A percentile compares a stretch with the other conserved stretches of the same genome.
Conservation (phyloP, 1,140 invertebrate genomes). For the Zaprionus tsacasi region DNA sequence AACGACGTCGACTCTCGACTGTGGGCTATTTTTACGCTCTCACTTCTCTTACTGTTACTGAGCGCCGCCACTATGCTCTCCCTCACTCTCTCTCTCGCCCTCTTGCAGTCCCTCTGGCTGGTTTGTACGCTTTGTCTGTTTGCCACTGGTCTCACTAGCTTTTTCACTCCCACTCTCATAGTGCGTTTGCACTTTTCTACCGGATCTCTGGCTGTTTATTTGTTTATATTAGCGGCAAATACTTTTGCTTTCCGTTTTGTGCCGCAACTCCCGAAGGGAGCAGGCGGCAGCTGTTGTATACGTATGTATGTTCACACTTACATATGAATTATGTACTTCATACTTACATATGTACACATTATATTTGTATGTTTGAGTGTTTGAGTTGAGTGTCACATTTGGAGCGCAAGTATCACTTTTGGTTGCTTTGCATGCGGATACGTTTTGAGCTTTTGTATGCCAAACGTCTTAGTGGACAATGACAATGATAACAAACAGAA, state of each 20-base stretch:
- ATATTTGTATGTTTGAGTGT: not conserved
- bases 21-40: constrained; percentile 67
- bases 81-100: not conserved
- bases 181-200: constrained; percentile 44
- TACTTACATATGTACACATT: not conserved
- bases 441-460: constrained; percentile 36
- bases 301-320: constrained; percentile 31
- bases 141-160: constrained; percentile 30
- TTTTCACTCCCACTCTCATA: constrained; percentile 23
- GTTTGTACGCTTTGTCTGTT: not conserved
- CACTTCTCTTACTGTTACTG: constrained; percentile 55
- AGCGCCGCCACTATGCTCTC: constrained; percentile 12
- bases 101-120: constrained; percentile 1
- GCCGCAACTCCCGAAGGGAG: constrained; percentile 25
- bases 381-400: constrained; percentile 31
- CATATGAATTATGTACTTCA: not conserved
- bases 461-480: constrained; percentile 40
- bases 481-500: constrained; percentile 29
- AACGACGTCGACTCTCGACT: constrained; percentile 20
- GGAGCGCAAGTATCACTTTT: constrained; percentile 21
- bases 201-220: constrained; percentile 75
- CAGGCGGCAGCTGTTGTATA: constrained; percentile 16
- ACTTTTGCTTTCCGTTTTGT: constrained; percentile 75
- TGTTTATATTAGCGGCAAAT: constrained; percentile 77
- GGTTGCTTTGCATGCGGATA: constrained; percentile 26